Base-by-base conservation (phyloP, 1,140 invertebrate genomes). In the Campoletis sonorensis region DNA sequence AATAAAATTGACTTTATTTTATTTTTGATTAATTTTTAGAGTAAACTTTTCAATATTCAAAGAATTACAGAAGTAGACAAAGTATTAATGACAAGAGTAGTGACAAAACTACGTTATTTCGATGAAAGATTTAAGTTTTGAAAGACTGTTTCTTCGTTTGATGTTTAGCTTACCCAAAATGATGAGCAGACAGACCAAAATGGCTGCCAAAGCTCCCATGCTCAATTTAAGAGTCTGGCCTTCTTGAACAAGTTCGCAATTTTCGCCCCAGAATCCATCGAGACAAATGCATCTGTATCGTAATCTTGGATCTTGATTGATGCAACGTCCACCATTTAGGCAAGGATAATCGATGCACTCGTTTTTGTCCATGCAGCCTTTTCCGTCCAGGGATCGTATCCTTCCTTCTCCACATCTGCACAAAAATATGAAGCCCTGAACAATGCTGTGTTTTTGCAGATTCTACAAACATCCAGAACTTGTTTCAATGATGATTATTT, bases 321-420 rank as follows among this genome's bases (percentile, higher is more conserved):
- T 95, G 89, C 97, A 98, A 71, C 95, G 95, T 79, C 97, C 97
- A 67, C 97, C 97, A 91, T 98, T 98, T 83, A 97, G 93, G 89
- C 97, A 98, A 81, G 98, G 98, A 90, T 96, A 94, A 89, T 98
- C 97, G 86, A 97, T 94, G 90, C 98, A 98, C 89, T 98, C 98
- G 92, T 98, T 97, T 90, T 97, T 97, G 93, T 98, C 98, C 92
- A 95, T 96, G 91, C 98, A 98, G 86, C 96, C 95, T 92, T 98
- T 97, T 82, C 95, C 96, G 92, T 98, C 97, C 70, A 95, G 94
- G 37, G 97, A 97, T 88, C 97, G 95, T 86, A 97, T 94, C 87
- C 96, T 95, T 90, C 97, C 97, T 92, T 98, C 96, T 81, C 97
- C 97, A 93, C 97, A 98, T 92, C 97, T 98, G 89, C 86, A 26